phyloP scores from a whole-genome alignment of 2,888 invertebrate species.

The Lasioglossum oenotherae region DNA sequence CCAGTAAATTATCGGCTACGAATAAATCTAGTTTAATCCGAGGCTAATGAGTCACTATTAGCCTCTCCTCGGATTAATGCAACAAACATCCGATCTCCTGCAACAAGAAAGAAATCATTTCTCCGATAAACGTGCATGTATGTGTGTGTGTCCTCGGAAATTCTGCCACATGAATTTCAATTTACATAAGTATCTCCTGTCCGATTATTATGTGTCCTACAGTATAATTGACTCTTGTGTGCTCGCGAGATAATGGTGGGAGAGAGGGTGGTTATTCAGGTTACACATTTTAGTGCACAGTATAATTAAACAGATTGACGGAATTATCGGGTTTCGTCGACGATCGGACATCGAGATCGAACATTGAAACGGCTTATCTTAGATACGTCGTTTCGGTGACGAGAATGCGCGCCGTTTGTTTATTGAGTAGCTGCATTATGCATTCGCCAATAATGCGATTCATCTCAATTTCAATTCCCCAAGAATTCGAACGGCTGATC shows the following conservation, averaged over 20 bases:
- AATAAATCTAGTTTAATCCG: not conserved
- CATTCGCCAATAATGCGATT: constrained; percentile 54
- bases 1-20: not conserved
- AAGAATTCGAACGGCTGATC: constrained; percentile 37
- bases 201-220: not conserved
- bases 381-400: constrained; percentile 18
- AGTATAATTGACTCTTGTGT: not conserved
- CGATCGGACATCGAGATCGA: constrained; percentile 34
- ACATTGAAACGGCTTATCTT: constrained; percentile 34
- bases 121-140: not conserved
- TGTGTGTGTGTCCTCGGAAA: not conserved
- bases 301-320: constrained; percentile 13
- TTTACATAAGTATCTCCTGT: not conserved
- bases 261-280: not conserved
- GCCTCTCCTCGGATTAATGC: not conserved
- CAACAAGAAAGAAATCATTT: not conserved
- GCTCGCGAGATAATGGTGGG: not conserved
- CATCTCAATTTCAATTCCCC: constrained; percentile 43
- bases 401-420: constrained; percentile 44
- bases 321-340: constrained; percentile 16
- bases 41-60: not conserved
- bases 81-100: not conserved
- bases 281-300: constrained; percentile 4
- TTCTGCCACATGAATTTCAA: not conserved
- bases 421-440: constrained; percentile 51